Base-by-base conservation (phyloP, 2,797 vertebrate genomes). In the Lepus oiostolus region DNA sequence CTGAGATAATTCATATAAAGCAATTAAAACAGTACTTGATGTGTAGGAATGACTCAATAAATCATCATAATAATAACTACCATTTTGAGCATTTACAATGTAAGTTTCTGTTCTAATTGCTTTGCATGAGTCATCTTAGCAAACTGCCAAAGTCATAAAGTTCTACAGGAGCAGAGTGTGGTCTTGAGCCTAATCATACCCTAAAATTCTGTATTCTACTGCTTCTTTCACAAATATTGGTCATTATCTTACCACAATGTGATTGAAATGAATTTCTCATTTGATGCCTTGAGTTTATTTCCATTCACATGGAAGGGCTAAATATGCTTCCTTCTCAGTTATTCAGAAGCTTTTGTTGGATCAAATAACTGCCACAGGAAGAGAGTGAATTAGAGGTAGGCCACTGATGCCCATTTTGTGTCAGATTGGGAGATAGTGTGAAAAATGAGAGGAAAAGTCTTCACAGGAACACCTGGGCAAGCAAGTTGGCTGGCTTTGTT, bases 11-110 rank as follows among this genome's bases (percentile, higher is more conserved):
- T 86, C n/a, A 72, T n/a, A 7, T 38, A 83, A 74, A 85, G 13
- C 60, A 70, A 88, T 50, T 76, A 76, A 26, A 94, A 83, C 17
- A 77, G 30, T 60, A 76, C 67, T 76, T 83, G 77, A 22, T 50
- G 11, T 68, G n/a, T 58, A 95, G n/a, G 47, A 79, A 81, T 16
- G 42, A 38, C 35, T 96, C 67, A 60, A 21, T 82, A 68, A 88
- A 22, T 75, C 67, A 16, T 50, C 81, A 54, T 10, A 93, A 11
- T n/a, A 85, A 38, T 62, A 90, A 11, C 6, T 63, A 47, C 26
- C 30, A 8, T 79, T 93, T 1, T 58, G 54, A 90, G 47, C 75
- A 24, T 76, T 70, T 95, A 42, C 71, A 86, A 4, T 68, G 42
- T 60, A 16, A 32, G 5, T 70, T 19, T 93, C 58, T 86, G 21